A percentile compares a stretch with the other conserved stretches of the same genome.
phyloP scores from a whole-genome alignment of 1,140 invertebrate species.

The fruit fly (Drosophila melanogaster) region Release_6_plus_ISO1_MT NT_033779.5:15689001-15689500 shows the following conservation, averaged over 20 bases:
- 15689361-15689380: neutral
- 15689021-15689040: conserved; percentile 7
- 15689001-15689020: conserved; percentile 48
- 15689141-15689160: conserved; percentile 23
- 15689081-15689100: neutral
- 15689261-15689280: neutral
- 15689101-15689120: conserved; percentile 6
- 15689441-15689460: conserved; percentile 44
- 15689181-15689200: neutral
- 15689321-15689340: neutral
- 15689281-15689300: no score
- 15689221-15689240: neutral
- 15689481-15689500: conserved; percentile 28
- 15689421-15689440: conserved; percentile 32
- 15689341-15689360: neutral
- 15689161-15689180: conserved; percentile 4
- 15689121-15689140: conserved; percentile 28
- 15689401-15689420: conserved; percentile 15
- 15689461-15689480: conserved; percentile 30
- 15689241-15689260: neutral
- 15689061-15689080: conserved; percentile 21
- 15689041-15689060: conserved; percentile 11
- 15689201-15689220: neutral
- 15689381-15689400: conserved; percentile 13
- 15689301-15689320: no score